Percentiles rank a stretch among this genome's conserved stretches.
These are phyloP conservation scores for Celastrina argiolus DNA, from an alignment of 2,888 invertebrate species.

Conservation along the genomic window DNA sequence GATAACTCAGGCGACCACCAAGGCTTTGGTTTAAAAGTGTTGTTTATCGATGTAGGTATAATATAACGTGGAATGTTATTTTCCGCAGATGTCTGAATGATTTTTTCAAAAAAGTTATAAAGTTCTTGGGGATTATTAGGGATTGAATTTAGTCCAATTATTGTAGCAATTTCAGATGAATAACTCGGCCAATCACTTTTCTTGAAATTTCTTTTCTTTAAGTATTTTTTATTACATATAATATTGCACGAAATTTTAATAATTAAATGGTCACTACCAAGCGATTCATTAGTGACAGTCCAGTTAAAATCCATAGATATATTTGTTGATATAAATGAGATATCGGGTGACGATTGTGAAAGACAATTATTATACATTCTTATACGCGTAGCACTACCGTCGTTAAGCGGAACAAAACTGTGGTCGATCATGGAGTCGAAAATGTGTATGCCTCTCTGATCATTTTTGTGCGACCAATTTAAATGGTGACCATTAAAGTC, in stretches of 20 bases:
- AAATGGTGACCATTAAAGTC: conserved; percentile 16
- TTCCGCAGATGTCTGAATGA: neutral
- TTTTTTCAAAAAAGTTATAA: conserved; percentile 7
- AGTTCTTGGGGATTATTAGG: neutral
- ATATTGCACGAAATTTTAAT: conserved; percentile 5
- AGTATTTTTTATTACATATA: neutral
- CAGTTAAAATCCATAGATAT: conserved; percentile 23
- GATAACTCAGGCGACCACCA: conserved; percentile 16
- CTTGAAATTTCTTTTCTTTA: conserved; percentile 14
- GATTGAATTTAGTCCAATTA: neutral
- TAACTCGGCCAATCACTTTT: neutral
- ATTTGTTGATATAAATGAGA: conserved; percentile 25
- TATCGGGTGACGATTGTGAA: conserved; percentile 26
- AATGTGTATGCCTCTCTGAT: neutral
- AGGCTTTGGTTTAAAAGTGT: neutral
- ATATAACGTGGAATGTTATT: neutral
- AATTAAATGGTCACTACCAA: conserved; percentile 29
- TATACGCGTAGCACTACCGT: conserved; percentile 25
- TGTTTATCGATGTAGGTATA: conserved; percentile 9
- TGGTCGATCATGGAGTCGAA: neutral
- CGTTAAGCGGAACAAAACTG: conserved; percentile 20
- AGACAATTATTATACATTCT: conserved; percentile 22
- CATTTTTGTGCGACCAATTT: conserved; percentile 9
- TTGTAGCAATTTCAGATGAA: neutral
- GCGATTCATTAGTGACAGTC: conserved; percentile 27